Conservation (phyloP, 1,140 invertebrate genomes). For the Heliconius nattereri region DNA sequence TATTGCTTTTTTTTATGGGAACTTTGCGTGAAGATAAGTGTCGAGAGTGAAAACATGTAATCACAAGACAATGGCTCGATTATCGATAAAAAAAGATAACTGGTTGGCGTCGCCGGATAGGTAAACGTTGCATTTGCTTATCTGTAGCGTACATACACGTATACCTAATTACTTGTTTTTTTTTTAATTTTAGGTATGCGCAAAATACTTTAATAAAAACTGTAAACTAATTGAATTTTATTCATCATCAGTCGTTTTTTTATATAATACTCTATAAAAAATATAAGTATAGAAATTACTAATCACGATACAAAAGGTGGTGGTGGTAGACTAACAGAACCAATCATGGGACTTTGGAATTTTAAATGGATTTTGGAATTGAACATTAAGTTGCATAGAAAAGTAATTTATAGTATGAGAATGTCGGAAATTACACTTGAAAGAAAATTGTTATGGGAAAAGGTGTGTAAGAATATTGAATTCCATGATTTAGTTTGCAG, state of each 20-base stretch:
- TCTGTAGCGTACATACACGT: constrained; percentile 9
- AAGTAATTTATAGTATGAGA: background rate
- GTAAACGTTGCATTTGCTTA: constrained; percentile 26
- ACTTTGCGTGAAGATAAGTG: constrained; percentile 30
- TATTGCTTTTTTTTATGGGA: constrained; percentile 2
- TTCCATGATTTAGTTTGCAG: background rate
- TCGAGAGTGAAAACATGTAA: constrained; percentile 25
- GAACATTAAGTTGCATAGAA: too few relatives aligned
- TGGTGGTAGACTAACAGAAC: too few relatives aligned
- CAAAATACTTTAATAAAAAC: background rate
- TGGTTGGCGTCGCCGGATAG: constrained; percentile 1
- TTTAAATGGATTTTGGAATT: too few relatives aligned
- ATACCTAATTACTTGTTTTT: background rate
- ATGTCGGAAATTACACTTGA: background rate
- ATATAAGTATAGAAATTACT: too few relatives aligned
- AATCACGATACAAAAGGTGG: too few relatives aligned
- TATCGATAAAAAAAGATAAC: constrained; percentile 35
- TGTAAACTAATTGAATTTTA: background rate
- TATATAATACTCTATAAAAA: too few relatives aligned
- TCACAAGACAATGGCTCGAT: constrained; percentile 33
- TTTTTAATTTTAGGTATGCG: background rate
- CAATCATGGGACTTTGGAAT: too few relatives aligned
- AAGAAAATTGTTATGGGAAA: background rate
- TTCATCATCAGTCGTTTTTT: background rate
- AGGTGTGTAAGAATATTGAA: background rate